Evolutionary conservation across 2,888 invertebrate species (phyloP).

Genomic region (Aproaerema taeniolella): DNA sequence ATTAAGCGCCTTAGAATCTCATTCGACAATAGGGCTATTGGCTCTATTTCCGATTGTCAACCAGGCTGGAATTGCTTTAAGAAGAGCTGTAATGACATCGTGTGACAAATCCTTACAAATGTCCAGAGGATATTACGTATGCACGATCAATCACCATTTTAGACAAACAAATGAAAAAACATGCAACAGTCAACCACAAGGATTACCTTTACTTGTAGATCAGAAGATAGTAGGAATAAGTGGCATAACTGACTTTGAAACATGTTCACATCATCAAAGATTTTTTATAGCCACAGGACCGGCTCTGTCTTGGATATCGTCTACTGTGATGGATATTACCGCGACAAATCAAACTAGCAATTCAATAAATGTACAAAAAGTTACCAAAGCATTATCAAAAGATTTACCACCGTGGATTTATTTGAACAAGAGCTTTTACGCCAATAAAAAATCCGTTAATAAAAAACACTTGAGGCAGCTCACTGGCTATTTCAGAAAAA

Average conservation of each 20-base stretch:
- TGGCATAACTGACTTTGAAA: conserved; percentile 19
- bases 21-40: conserved; percentile 29
- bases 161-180: conserved; percentile 14
- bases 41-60: conserved; percentile 32
- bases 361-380: too few species aligned
- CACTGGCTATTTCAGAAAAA: too few species aligned
- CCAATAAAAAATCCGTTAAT: too few species aligned
- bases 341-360: too few species aligned
- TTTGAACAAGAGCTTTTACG: too few species aligned
- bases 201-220: conserved; percentile 41
- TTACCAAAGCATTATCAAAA: too few species aligned
- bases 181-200: conserved; percentile 30
- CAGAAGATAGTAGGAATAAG: conserved; percentile 35
- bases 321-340: too few species aligned
- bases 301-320: conserved; percentile 35
- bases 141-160: conserved; percentile 27
- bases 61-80: conserved; percentile 4
- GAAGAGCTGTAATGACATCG: conserved; percentile 28
- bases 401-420: too few species aligned
- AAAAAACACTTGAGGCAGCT: too few species aligned
- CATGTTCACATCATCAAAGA: conserved; percentile 25
- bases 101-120: conserved; percentile 25
- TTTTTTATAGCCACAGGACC: conserved; percentile 33
- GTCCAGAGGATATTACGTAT: conserved; percentile 31
- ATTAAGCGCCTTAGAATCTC: conserved; percentile 32